Percentiles rank a stretch among this genome's conserved stretches.
phyloP scores from a whole-genome alignment of 2,888 invertebrate genomes.

The Tineola bisselliella region DNA sequence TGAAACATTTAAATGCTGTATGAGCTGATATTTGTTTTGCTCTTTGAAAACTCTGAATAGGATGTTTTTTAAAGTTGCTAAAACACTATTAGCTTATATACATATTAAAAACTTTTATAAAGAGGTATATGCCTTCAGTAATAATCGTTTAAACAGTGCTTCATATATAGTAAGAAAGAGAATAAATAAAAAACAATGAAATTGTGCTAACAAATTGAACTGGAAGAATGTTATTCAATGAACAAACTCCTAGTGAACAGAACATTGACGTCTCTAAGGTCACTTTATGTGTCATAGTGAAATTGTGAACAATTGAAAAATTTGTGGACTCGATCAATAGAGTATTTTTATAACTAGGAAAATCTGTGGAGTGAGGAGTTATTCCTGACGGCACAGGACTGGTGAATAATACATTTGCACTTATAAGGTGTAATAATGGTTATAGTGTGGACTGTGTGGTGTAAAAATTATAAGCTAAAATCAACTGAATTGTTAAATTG shows the following conservation, averaged over 20 bases:
- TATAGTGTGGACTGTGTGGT: neutral
- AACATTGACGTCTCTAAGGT: constrained; percentile 38
- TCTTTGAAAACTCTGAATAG: too few species aligned
- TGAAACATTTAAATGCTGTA: neutral
- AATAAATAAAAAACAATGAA: constrained; percentile 51
- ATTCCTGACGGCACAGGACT: constrained; percentile 53
- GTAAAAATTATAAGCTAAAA: constrained; percentile 7
- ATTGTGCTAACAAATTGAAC: constrained; percentile 57
- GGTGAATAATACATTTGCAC: constrained; percentile 30
- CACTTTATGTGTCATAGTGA: constrained; percentile 34
- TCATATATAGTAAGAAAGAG: constrained; percentile 39
- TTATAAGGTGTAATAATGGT: neutral
- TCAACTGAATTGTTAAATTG: constrained; percentile 19
- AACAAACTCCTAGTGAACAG: constrained; percentile 63
- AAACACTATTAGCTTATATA: neutral
- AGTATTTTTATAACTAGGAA: constrained; percentile 63
- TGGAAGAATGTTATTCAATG: constrained; percentile 54
- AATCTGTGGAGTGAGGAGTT: constrained; percentile 66
- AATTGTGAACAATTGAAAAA: constrained; percentile 65
- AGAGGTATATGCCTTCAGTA: constrained; percentile 45
- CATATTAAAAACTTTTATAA: neutral
- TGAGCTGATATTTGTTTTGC: neutral
- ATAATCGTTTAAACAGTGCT: constrained; percentile 64
- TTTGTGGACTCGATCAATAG: constrained; percentile 62
- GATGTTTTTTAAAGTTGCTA: neutral